Conservation (phyloP, 2,797 vertebrate genomes). For the Myotis vivesi region DNA sequence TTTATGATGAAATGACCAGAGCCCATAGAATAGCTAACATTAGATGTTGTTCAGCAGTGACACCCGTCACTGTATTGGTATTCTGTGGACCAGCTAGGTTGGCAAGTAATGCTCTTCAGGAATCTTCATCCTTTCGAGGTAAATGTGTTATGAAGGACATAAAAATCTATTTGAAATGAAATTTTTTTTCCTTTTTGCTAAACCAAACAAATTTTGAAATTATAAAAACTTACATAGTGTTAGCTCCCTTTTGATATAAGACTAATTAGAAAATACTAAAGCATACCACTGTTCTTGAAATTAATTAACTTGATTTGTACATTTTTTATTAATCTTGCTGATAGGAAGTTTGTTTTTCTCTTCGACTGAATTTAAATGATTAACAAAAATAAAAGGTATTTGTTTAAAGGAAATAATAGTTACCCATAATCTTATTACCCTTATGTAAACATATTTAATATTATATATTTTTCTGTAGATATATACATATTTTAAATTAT, state of each 20-base stretch:
- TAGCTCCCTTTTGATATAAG: background rate
- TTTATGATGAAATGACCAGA: constrained; percentile 96
- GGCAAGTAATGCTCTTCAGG: constrained; percentile 87
- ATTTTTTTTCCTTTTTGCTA: background rate
- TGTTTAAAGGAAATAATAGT: background rate
- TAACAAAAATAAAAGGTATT: constrained; percentile 13
- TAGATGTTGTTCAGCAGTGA: constrained; percentile 92
- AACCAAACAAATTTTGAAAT: constrained; percentile 34
- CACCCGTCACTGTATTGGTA: constrained; percentile 89
- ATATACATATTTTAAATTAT: background rate
- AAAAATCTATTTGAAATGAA: constrained; percentile 52
- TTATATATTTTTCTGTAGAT: background rate
- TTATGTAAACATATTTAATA: constrained; percentile 14
- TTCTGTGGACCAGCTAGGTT: constrained; percentile 92
- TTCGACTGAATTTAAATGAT: constrained; percentile 21
- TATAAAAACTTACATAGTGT: background rate
- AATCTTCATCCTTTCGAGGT: constrained; percentile 83
- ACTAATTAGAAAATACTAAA: background rate
- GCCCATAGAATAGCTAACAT: constrained; percentile 92
- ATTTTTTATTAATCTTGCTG: constrained; percentile 31
- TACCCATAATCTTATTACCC: background rate
- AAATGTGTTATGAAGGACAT: constrained; percentile 24
- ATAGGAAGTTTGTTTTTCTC: constrained; percentile 47
- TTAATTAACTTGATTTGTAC: constrained; percentile 26
- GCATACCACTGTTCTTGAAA: constrained; percentile 4